Evolutionary conservation across 92 coral and sea anemone species (phyloP), one percentile per base, ranked within the genome.

Genomic region (Chrysogorgia sp.): DNA sequence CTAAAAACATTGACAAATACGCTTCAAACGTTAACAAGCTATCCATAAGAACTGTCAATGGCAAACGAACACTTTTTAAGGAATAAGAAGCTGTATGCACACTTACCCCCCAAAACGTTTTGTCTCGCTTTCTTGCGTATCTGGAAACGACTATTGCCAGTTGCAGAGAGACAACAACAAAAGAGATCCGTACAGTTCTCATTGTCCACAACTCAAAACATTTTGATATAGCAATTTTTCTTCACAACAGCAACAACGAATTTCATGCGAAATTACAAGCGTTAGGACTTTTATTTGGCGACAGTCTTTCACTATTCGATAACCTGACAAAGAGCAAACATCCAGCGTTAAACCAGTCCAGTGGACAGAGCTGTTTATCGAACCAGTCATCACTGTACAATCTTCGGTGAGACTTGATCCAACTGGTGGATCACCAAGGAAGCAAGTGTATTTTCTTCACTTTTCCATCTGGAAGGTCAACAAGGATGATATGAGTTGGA

Each of bases 221-320:
- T 60, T 79, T 79, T 66, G 83, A 79, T 43, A 79, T 74, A 26
- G 64, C 83, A 49, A 64, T 79, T 62, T 64, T 63, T 65, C 78
- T 84, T n/a, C 69, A 75, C 35, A 53, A 55, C 77, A 65, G 72
- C 69, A 84, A 81, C 34, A 77, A 72, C 33, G 22, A 56, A 25
- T 85, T 85, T 63, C 76, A 47, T 23, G 58, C 63, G 59, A 49
- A 63, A 37, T 74, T 80, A 58, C 40, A 61, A 24, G 60, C 58
- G 45, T 71, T 80, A 76, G 66, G 70, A 30, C 67, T 85, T 33
- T 68, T 58, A 49, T 78, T 85, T 52, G 85, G 85, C 35, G 85
- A 85, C n/a, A 24, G 70, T 45, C 83, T 86, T 49, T 45, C 83
- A 7, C 34, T 81, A 48, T 72, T 85, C 78, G 80, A 85, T 74